These are phyloP conservation scores for Hirudinaria manillensis DNA, from an alignment of 2,888 invertebrate species.

Conservation along the genomic window DNA sequence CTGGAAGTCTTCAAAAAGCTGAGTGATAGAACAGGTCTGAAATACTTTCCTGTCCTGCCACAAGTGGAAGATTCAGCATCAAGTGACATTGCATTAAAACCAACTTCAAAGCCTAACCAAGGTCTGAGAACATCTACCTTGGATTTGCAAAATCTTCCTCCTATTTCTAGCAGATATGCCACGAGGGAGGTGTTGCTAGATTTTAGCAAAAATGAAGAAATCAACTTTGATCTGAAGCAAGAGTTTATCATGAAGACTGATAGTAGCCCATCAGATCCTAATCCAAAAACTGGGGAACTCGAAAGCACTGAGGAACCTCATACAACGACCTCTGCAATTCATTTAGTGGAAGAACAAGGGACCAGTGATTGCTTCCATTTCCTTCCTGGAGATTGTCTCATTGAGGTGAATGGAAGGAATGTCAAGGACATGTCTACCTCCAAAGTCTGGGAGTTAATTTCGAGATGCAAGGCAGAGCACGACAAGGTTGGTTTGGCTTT, in stretches of 20 bases:
- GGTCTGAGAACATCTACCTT: neutral
- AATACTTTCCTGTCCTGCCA: conserved; percentile 10
- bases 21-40: conserved; percentile 11
- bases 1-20: conserved; percentile 26
- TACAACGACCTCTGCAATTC: neutral
- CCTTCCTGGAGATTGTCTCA: conserved; percentile 26
- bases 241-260: neutral
- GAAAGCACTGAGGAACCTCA: neutral
- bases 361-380: neutral
- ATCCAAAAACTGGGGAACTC: neutral
- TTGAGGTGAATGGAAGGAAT: conserved; percentile 20
- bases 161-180: neutral
- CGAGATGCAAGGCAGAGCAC: conserved; percentile 1
- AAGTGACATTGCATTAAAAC: neutral
- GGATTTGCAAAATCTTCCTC: neutral
- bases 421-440: conserved; percentile 16
- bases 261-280: too few relatives aligned
- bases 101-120: neutral
- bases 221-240: conserved; percentile 22
- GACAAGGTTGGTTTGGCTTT: neutral
- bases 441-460: conserved; percentile 12
- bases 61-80: neutral
- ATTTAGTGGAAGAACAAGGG: neutral
- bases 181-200: conserved; percentile 12
- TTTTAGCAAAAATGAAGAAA: conserved; percentile 1